A percentile compares a stretch with the other conserved stretches of the same genome.
phyloP scores from a whole-genome alignment of 2,797 vertebrate species.

The Notoglanidium macrostoma region DNA sequence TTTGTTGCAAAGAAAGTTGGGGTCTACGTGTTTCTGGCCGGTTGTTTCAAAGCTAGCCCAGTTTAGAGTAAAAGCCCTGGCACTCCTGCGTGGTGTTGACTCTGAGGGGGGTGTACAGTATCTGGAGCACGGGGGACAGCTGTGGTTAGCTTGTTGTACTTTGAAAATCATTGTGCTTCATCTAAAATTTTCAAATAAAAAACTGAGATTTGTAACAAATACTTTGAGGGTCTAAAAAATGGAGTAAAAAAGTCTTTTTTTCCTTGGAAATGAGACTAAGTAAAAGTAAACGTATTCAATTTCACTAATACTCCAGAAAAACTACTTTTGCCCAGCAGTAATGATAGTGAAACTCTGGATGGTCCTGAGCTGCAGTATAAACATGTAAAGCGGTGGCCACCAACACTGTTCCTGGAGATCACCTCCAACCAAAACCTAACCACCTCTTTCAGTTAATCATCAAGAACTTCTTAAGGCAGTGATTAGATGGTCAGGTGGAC shows the following conservation, averaged over 20 bases:
- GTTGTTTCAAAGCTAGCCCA: background rate
- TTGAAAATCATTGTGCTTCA: too few relatives aligned
- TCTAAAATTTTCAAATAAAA: background rate
- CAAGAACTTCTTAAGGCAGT: too few relatives aligned
- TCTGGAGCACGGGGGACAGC: too few relatives aligned
- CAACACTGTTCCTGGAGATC: too few relatives aligned
- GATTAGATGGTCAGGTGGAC: too few relatives aligned
- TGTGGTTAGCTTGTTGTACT: too few relatives aligned
- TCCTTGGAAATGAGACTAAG: too few relatives aligned
- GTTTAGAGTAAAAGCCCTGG: background rate
- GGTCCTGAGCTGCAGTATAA: background rate
- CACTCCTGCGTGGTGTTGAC: background rate
- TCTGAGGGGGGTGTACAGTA: too few relatives aligned
- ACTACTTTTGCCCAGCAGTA: too few relatives aligned
- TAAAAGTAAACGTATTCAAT: background rate
- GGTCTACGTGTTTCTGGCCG: background rate
- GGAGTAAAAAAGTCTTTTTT: background rate
- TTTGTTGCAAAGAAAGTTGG: background rate
- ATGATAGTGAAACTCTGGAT: background rate
- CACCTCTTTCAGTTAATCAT: too few relatives aligned
- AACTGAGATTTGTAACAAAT: background rate
- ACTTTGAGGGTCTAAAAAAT: background rate
- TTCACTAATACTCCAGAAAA: background rate
- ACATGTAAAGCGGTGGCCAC: background rate
- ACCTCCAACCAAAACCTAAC: too few relatives aligned